Conservation (phyloP, 2,797 vertebrate genomes). For the Anguilla pacifica region DNA sequence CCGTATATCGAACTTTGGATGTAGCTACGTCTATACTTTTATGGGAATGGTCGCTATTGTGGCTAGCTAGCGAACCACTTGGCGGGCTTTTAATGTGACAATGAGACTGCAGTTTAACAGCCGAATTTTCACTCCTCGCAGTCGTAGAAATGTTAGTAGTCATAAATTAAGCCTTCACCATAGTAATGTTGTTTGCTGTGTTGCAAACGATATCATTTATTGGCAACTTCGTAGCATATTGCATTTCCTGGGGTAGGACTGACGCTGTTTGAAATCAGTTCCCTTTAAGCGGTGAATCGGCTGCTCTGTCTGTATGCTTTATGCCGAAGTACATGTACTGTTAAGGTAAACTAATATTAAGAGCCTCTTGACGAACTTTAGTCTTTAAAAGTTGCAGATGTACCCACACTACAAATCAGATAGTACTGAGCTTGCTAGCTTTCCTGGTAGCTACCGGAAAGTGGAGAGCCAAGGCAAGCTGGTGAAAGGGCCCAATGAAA, state of each 20-base stretch:
- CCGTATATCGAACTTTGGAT: background rate
- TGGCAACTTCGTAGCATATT: background rate
- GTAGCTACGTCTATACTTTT: background rate
- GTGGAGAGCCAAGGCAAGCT: background rate
- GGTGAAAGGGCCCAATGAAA: background rate
- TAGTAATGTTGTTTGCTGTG: background rate
- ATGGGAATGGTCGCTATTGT: background rate
- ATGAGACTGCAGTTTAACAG: background rate
- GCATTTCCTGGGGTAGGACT: background rate
- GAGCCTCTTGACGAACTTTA: too few species aligned
- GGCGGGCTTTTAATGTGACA: slow-evolving; percentile 32
- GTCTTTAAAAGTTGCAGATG: too few species aligned
- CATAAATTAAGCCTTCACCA: background rate
- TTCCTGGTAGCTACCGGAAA: too few species aligned
- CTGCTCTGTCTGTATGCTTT: background rate
- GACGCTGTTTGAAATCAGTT: background rate
- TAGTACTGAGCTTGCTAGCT: too few species aligned
- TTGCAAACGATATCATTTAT: background rate
- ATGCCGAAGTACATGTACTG: background rate
- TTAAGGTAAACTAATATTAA: too few species aligned
- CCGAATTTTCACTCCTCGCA: background rate
- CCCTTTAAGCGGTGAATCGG: background rate
- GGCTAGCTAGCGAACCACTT: slow-evolving; percentile 17
- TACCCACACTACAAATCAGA: too few species aligned
- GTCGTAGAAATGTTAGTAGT: background rate